Conservation (phyloP, 2,113 vertebrate species). For the Thunnus thynnus region DNA sequence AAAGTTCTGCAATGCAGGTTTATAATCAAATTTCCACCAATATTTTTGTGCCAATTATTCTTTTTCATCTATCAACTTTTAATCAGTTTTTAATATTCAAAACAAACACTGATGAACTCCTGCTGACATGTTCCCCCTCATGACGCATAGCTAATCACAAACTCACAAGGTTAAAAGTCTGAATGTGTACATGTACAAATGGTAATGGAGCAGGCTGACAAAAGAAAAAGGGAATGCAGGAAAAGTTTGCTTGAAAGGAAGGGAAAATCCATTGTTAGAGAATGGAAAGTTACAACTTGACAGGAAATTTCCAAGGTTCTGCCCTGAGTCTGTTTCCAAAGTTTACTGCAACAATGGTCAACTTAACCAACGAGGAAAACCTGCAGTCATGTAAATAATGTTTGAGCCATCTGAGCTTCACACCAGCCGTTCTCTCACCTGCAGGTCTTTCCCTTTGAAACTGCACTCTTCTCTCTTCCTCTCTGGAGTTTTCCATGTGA, state of each 20-base stretch:
- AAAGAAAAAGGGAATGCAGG: conserved; percentile 22
- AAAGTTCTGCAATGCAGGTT: no score
- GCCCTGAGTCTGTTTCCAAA: conserved; percentile 25
- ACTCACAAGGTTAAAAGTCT: not conserved
- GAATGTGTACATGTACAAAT: conserved; percentile 20
- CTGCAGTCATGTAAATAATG: conserved; percentile 23
- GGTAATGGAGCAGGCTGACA: not conserved
- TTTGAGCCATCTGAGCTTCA: conserved; percentile 31
- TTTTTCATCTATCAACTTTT: not conserved
- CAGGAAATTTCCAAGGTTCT: conserved; percentile 56
- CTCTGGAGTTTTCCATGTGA: conserved; percentile 90
- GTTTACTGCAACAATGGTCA: conserved; percentile 25
- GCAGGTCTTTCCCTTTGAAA: conserved; percentile 96
- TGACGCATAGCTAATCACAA: not conserved
- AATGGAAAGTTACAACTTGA: conserved; percentile 54
- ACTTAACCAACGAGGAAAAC: conserved; percentile 3
- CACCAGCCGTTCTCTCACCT: conserved; percentile 84
- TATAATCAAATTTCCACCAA: not conserved
- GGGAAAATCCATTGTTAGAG: conserved; percentile 46
- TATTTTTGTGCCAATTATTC: not conserved
- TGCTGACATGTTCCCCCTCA: not conserved
- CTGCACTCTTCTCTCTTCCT: conserved; percentile 92
- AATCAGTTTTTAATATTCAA: not conserved
- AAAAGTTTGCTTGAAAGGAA: conserved; percentile 35
- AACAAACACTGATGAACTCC: not conserved